These are phyloP conservation scores for Verasper variegatus DNA, from an alignment of 2,113 vertebrate genomes.

Conservation along the genomic window DNA sequence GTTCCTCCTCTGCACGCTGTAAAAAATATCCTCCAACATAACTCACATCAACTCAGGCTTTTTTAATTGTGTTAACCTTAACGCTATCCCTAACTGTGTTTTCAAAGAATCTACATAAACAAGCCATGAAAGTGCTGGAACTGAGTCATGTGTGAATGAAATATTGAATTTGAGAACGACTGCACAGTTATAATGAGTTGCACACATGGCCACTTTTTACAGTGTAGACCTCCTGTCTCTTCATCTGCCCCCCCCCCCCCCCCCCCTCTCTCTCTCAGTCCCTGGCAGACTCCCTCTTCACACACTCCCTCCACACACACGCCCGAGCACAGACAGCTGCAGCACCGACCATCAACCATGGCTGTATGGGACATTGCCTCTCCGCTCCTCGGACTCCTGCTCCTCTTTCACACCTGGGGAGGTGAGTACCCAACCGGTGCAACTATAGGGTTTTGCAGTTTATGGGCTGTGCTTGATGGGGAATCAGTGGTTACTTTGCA, in stretches of 20 bases:
- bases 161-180: no score
- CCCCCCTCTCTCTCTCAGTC: slow-evolving; percentile 10
- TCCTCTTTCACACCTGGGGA: slow-evolving; percentile 69
- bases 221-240: slow-evolving; percentile 44
- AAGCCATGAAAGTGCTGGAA: no score
- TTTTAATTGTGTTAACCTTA: no score
- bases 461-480: neutral
- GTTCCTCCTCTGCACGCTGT: slow-evolving; percentile 45
- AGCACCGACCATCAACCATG: slow-evolving; percentile 62
- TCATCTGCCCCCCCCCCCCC: slow-evolving; percentile 40
- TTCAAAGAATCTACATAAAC: no score
- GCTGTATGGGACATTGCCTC: slow-evolving; percentile 43
- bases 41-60: neutral
- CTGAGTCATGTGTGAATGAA: no score
- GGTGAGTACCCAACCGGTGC: slow-evolving; percentile 64
- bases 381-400: slow-evolving; percentile 66
- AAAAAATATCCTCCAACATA: slow-evolving; percentile 35
- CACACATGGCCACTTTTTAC: slow-evolving; percentile 32
- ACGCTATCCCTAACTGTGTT: no score
- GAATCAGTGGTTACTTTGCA: neutral
- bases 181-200: no score
- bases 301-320: slow-evolving; percentile 10
- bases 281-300: slow-evolving; percentile 20
- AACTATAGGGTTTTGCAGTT: neutral
- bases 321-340: slow-evolving; percentile 39